Base-by-base conservation (phyloP, 1,140 invertebrate species). In the Euura lappo region DNA sequence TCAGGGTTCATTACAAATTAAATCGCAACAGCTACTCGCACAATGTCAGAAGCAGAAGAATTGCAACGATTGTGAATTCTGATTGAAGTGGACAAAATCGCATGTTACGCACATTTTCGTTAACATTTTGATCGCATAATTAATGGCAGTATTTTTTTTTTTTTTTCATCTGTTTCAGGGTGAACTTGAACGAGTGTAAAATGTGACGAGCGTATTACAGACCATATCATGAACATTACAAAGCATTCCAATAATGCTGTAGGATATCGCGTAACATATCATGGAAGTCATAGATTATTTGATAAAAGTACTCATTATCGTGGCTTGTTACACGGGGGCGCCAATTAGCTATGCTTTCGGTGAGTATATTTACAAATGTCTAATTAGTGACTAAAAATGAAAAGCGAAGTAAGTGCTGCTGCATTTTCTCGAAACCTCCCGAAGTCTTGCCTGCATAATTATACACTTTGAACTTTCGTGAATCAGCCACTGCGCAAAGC, bases 181-280 rank as follows among this genome's bases (percentile, higher is more conserved):
- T 60, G 13, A 60, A 60, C 10, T 60, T 8, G 10, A 60, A 60
- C 51, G 51, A 81, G 79, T 69, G 66, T 79, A 79, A 82, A 83
- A 84, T 83, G 81, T 76, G 51, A 60, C 3, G 75, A 85, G 82
- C 84, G 78, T 73, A 78, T 68, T 68, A 80, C 80, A 11, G 71
- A 72, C 80, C 74, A 75, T 87, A 85, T 84, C 79, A 85, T 86
- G 85, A 85, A 76, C 76, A 76, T 84, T 79, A 77, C 80, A 78
- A 79, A 75, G 76, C 76, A 68, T 75, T 73, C 77, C 75, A 76
- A 75, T 73, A 78, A 80, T 75, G 79, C 73, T 79, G 75, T 77
- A 81, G 80, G 79, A 84, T 81, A 85, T 84, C 78, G 79, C 76
- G 77, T 79, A 77, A 82, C 83, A 84, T 83, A 85, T 83, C 80